Evolutionary conservation across 2,888 invertebrate species (phyloP).

Genomic region (Stictocephala bisonia): DNA sequence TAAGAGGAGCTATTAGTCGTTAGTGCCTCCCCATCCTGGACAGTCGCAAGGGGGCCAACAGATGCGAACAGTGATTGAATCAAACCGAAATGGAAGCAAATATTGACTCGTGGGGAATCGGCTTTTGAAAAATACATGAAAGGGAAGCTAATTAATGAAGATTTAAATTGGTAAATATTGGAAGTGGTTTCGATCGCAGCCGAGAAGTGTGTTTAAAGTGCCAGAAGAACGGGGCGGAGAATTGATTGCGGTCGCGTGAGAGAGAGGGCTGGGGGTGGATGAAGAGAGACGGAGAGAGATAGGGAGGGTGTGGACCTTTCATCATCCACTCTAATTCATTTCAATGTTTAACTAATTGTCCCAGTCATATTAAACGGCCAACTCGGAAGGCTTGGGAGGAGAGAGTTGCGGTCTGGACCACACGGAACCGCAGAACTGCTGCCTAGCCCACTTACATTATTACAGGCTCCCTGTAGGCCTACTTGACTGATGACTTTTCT

Average conservation of each 20-base stretch:
- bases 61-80: conserved; percentile 37
- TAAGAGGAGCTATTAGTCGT: no score
- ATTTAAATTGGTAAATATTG: conserved; percentile 42
- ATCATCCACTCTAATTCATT: conserved; percentile 47
- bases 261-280: neutral
- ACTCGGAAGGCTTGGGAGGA: no score
- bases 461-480: no score
- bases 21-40: no score
- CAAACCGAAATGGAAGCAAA: conserved; percentile 33
- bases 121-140: conserved; percentile 42
- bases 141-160: conserved; percentile 42
- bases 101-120: conserved; percentile 31
- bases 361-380: no score
- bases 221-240: conserved; percentile 3
- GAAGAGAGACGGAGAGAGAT: neutral
- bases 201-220: conserved; percentile 22
- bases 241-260: conserved; percentile 28
- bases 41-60: neutral
- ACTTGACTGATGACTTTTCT: no score
- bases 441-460: no score
- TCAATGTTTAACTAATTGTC: conserved; percentile 51
- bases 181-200: conserved; percentile 38
- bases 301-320: conserved; percentile 2
- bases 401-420: no score
- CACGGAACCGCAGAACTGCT: no score